Evolutionary conservation across 1,140 invertebrate genomes (phyloP).

Genomic region (Caenorhabditis latens): DNA sequence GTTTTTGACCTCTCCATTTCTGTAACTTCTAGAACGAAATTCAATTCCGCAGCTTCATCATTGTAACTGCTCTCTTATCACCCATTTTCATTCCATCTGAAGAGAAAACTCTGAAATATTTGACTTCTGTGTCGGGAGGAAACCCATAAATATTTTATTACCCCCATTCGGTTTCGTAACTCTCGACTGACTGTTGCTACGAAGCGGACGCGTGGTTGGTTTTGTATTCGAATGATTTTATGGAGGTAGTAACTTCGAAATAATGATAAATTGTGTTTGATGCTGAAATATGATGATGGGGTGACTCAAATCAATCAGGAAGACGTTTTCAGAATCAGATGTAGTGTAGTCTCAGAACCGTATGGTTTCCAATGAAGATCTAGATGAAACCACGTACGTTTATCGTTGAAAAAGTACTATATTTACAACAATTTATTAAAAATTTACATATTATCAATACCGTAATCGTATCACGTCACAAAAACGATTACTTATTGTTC

Average conservation of each 20-base stretch:
- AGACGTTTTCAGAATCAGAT: not conserved
- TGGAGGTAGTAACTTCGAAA: not conserved
- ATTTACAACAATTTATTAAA: too few relatives aligned
- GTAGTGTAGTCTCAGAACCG: too few relatives aligned
- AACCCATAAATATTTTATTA: constrained; percentile 15
- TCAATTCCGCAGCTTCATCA: not conserved
- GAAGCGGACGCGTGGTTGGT: too few relatives aligned
- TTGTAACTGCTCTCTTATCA: not conserved
- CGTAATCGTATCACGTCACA: too few relatives aligned
- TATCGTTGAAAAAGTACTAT: too few relatives aligned
- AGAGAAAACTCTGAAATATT: not conserved
- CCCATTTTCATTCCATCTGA: not conserved
- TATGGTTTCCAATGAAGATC: too few relatives aligned
- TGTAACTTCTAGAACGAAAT: not conserved
- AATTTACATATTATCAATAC: too few relatives aligned
- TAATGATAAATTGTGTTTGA: not conserved
- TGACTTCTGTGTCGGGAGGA: constrained; percentile 3
- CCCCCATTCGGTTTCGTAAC: not conserved
- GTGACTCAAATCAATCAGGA: not conserved
- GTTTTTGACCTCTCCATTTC: not conserved
- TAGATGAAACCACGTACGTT: too few relatives aligned
- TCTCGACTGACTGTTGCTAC: not conserved
- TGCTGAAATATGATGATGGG: constrained; percentile 31
- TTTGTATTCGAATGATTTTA: not conserved
- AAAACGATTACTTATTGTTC: not conserved